Evolutionary conservation across 2,888 invertebrate genomes (phyloP), one percentile per base, ranked within the genome.

Genomic region (Lepas anatifera): DNA sequence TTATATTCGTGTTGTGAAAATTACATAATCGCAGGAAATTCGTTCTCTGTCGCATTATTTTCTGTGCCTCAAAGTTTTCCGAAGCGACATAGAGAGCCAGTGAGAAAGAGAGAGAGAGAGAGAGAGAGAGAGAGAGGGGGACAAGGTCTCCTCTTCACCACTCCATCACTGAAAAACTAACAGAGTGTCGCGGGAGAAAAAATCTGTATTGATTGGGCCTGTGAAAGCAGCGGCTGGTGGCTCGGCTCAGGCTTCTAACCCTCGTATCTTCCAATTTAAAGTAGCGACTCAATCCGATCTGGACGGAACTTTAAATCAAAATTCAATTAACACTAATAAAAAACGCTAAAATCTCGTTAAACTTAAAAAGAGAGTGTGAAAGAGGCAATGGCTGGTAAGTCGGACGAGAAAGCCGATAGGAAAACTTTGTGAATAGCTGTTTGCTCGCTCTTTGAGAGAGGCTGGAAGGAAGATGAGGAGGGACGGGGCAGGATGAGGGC

Each of bases 221-320:
- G 58, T 58, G 58, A 58, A 58, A 58, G 22, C 32, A 32, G 32
- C 58, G 58, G 32, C 58, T 58, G 58, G 32, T 16, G 18, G 32
- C 18, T 22, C 52, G 58, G 58, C 11, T 58, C 58, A 58, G 58
- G 58, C 58, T 58, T 7, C 58, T 58, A 58, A 27, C 58, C 32
- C 58, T 32, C 58, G 58, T 58, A 58, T 58, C 58, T 58, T 58
- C 58, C 58, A 32, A 58, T 58, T 58, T 58, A 58, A 58, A 58
- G 58, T 32, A 32, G 52, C 58, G 32, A 58, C 58, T 32, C 58
- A 58, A 58, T 58, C 58, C 32, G 58, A 29, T 58, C 32, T 58
- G 32, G 58, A 58, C 32, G 18, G 58, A 58, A 58, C 58, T 58
- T 58, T 32, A 58, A 58, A 58, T 58, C 58, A 58, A 58, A 58